A percentile compares a stretch with the other conserved stretches of the same genome.
phyloP scores from a whole-genome alignment of 1,140 invertebrate species.

The Drosophila grimshawi region DNA sequence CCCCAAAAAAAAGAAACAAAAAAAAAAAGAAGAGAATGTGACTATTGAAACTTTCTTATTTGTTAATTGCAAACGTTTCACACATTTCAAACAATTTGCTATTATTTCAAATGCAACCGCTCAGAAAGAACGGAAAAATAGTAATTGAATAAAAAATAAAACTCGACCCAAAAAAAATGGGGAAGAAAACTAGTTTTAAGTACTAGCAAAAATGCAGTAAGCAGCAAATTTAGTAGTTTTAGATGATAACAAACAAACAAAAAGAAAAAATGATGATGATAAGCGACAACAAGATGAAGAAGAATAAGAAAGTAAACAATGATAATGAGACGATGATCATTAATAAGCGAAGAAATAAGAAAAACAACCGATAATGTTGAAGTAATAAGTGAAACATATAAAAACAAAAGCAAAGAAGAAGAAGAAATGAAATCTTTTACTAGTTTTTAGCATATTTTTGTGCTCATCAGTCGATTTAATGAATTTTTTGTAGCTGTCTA shows the following conservation, averaged over 20 bases:
- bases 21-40: constrained; percentile 23
- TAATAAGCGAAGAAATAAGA: not conserved
- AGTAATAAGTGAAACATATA: not conserved
- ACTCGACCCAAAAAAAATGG: not conserved
- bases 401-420: constrained; percentile 12
- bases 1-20: constrained; percentile 8
- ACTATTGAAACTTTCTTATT: constrained; percentile 20
- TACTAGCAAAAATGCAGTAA: constrained; percentile 65
- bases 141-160: constrained; percentile 36
- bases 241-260: constrained; percentile 33
- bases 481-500: constrained; percentile 80
- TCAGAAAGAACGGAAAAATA: constrained; percentile 6
- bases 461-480: constrained; percentile 81
- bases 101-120: constrained; percentile 6
- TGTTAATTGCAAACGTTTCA: constrained; percentile 33
- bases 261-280: constrained; percentile 5
- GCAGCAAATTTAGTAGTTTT: constrained; percentile 67
- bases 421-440: constrained; percentile 58
- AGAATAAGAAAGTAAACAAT: not conserved
- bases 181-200: constrained; percentile 55
- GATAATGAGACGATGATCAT: not conserved
- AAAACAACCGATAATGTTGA: not conserved
- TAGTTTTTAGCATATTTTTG: constrained; percentile 83
- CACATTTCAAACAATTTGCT: constrained; percentile 21
- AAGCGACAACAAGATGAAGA: constrained; percentile 11